Conservation (phyloP, 2,797 vertebrate genomes). For the Knipowitschia caucasica region DNA sequence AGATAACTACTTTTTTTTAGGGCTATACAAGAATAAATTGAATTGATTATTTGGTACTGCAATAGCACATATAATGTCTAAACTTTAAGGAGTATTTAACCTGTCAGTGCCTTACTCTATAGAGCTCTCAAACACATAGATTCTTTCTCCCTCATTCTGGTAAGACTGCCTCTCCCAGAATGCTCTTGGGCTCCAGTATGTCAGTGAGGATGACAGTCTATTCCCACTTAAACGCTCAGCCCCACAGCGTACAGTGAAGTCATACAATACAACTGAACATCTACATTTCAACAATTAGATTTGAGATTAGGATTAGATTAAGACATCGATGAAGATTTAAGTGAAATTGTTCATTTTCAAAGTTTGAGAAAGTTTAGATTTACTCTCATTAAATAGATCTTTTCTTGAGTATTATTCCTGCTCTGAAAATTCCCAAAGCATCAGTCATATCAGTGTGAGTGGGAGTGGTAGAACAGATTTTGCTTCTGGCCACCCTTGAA, state of each 20-base stretch:
- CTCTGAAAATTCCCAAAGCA: background rate
- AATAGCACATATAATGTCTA: too few species aligned
- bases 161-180: constrained; percentile 16
- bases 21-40: too few species aligned
- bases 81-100: background rate
- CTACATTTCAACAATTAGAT: constrained; percentile 14
- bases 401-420: too few species aligned
- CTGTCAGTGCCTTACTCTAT: background rate
- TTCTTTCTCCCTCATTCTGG: constrained; percentile 3
- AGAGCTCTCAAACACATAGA: constrained; percentile 1
- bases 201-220: constrained; percentile 30
- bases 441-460: background rate
- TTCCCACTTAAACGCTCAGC: constrained; percentile 30
- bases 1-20: too few species aligned
- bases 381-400: background rate
- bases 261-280: constrained; percentile 14
- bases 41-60: too few species aligned
- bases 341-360: background rate
- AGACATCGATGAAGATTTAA: too few species aligned
- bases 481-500: background rate
- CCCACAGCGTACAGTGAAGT: constrained; percentile 43
- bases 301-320: too few species aligned
- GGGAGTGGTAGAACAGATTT: background rate
- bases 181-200: constrained; percentile 26
- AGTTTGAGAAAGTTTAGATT: constrained; percentile 4